Conservation (phyloP, 2,888 invertebrate species). For the Eledone cirrhosa region DNA sequence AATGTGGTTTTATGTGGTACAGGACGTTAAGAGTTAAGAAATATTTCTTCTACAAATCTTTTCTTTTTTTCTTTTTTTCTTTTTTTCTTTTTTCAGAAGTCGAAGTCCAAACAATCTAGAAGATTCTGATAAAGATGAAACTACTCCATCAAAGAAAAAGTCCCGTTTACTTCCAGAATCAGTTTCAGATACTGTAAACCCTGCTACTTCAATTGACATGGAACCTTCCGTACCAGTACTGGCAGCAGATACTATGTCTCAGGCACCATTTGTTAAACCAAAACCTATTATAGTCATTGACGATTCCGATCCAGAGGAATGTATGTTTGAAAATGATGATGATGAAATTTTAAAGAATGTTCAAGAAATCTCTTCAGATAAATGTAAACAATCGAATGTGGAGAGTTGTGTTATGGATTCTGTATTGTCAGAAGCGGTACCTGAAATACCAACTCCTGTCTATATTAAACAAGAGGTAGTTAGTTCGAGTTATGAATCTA, state of each 20-base stretch:
- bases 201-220: not conserved
- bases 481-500: not conserved
- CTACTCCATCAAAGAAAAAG: not conserved
- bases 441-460: not conserved
- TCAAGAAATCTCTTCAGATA: not conserved
- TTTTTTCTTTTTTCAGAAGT: not conserved
- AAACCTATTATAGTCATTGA: not conserved
- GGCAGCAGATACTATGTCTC: not conserved
- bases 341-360: not conserved
- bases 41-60: no score
- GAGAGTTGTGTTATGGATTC: not conserved
- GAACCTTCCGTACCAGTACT: not conserved
- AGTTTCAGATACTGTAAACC: not conserved
- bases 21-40: no score
- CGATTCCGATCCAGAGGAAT: slow-evolving; percentile 2
- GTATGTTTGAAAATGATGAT: not conserved
- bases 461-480: not conserved
- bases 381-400: not conserved
- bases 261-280: not conserved
- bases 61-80: no score
- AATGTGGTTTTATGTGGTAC: no score
- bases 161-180: not conserved
- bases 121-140: not conserved
- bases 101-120: not conserved
- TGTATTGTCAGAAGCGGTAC: not conserved